These are phyloP conservation scores for Platysteira castanea DNA, from an alignment of 2,113 vertebrate genomes.

Conservation along the genomic window DNA sequence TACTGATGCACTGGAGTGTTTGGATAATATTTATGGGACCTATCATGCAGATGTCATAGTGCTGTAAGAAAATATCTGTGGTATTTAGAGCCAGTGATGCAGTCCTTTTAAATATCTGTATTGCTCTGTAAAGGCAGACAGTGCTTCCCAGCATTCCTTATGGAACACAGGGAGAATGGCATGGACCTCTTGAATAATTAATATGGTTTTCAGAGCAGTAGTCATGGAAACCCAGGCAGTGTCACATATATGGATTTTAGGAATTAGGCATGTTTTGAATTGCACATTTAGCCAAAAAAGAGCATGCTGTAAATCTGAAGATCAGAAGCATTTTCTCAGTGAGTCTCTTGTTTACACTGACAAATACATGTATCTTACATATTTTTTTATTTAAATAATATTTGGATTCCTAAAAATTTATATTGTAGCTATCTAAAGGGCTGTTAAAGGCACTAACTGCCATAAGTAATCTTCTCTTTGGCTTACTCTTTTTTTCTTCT, in stretches of 20 bases:
- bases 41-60: conserved; percentile 20
- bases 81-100: conserved; percentile 49
- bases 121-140: conserved; percentile 57
- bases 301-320: conserved; percentile 26
- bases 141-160: conserved; percentile 70
- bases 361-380: background rate
- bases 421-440: background rate
- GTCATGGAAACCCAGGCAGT: conserved; percentile 78
- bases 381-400: background rate
- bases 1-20: conserved; percentile 12
- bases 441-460: background rate
- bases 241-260: conserved; percentile 75
- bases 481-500: background rate
- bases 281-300: conserved; percentile 67
- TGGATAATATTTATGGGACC: conserved; percentile 58
- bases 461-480: conserved; percentile 2
- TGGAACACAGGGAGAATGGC: conserved; percentile 70
- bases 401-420: background rate
- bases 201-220: conserved; percentile 80
- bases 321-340: conserved; percentile 3
- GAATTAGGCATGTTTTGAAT: conserved; percentile 77
- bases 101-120: conserved; percentile 70
- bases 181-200: conserved; percentile 81
- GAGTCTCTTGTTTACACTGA: background rate
- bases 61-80: conserved; percentile 51